These are phyloP conservation scores for Ceratitis capitata DNA, from an alignment of 1,140 invertebrate genomes.

Conservation along the genomic window DNA sequence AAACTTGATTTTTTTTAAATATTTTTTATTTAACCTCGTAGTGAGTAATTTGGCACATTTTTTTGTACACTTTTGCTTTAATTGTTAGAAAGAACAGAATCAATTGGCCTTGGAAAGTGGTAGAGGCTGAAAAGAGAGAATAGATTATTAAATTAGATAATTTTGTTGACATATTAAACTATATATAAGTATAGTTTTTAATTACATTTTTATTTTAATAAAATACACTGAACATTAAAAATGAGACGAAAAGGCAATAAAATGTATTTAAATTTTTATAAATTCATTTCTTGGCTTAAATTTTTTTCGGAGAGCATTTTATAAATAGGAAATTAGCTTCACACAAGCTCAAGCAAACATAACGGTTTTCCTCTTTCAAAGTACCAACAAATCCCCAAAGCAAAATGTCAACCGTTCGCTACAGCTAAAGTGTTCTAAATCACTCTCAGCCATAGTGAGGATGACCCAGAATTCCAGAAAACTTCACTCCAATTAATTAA, in stretches of 20 bases:
- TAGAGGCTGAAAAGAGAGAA: neutral
- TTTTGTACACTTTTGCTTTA: neutral
- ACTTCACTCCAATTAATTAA: slow-evolving; percentile 12
- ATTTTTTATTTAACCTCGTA: neutral
- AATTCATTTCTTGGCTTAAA: no score
- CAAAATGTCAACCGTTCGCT: neutral
- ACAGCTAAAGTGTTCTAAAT: neutral
- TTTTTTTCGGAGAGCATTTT: no score
- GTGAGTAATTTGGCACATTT: neutral
- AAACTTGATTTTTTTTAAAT: neutral
- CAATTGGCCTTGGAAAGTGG: neutral
- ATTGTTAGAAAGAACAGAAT: no score
- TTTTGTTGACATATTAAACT: neutral
- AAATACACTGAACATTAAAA: no score
- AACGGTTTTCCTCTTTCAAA: neutral
- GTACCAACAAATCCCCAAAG: neutral
- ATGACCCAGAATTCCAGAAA: neutral
- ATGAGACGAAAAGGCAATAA: no score
- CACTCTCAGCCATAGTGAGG: neutral
- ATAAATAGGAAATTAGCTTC: no score
- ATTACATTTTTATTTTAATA: no score
- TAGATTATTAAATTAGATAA: neutral
- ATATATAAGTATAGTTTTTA: no score
- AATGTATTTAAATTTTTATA: no score
- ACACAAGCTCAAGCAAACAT: neutral